These are phyloP conservation scores for Leptinotarsa texana DNA, from an alignment of 1,140 invertebrate genomes.

Conservation along the genomic window DNA sequence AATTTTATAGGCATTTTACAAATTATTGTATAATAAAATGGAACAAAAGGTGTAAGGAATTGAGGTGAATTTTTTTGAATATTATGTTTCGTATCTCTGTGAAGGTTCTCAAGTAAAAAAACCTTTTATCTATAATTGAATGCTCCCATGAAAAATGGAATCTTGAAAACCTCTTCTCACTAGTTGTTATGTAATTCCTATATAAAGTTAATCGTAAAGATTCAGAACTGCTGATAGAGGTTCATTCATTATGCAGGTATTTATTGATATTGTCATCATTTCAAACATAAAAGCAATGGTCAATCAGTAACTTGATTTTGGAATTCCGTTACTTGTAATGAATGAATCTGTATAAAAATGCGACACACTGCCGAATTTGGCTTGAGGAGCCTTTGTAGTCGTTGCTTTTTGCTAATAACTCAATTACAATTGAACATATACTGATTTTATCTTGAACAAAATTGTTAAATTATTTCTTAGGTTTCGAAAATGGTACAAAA, in stretches of 20 bases:
- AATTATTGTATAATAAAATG: constrained; percentile 13
- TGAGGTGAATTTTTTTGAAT: background rate
- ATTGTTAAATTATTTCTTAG: too few species aligned
- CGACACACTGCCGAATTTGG: constrained; percentile 37
- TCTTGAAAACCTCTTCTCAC: background rate
- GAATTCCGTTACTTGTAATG: background rate
- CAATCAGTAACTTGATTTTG: background rate
- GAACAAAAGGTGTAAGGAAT: background rate
- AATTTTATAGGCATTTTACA: background rate
- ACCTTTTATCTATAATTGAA: background rate
- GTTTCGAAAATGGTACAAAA: too few species aligned
- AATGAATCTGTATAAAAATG: constrained; percentile 18
- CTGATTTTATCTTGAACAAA: too few species aligned
- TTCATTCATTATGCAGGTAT: background rate
- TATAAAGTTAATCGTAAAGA: constrained; percentile 2
- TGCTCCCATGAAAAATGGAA: background rate
- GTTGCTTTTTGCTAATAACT: constrained; percentile 24
- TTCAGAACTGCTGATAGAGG: background rate
- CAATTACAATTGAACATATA: too few species aligned
- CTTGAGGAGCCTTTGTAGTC: constrained; percentile 30
- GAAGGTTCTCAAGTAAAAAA: too few species aligned
- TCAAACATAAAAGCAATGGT: background rate
- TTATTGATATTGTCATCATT: too few species aligned
- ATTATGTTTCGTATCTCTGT: too few species aligned
- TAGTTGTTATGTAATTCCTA: constrained; percentile 6